Base-by-base conservation (phyloP, 1,140 invertebrate genomes). In the Lepeophtheirus salmonis region DNA sequence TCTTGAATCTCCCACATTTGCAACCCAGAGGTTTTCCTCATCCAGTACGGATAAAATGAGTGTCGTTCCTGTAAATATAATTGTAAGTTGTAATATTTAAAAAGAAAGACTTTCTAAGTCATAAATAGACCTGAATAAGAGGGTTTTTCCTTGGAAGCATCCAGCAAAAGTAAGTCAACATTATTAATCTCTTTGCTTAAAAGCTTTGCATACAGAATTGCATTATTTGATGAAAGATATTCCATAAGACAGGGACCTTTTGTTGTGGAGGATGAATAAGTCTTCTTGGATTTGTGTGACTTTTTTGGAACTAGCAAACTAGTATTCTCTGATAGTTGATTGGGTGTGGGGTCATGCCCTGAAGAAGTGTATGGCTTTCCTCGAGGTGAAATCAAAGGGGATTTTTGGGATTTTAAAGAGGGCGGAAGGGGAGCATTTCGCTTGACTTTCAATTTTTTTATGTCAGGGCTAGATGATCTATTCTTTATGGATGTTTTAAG, bases 1-100 rank as follows among this genome's bases (percentile, higher is more conserved):
- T 65, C 91, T 75, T 0, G 90, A 95, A 71, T 97, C 91, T 6
- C 91, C 91, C 22, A 96, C 89, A 79, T 96, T 96, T 4, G 89
- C 90, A 21, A 96, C 89, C 63, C 87, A 83, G 51, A 97, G 70
- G 22, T 67, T 65, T 64, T 81, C 80, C 23, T 80, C 80, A 70
- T 89, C 83, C 62, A 91, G 71, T 17, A 94, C 70, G 25, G 88
- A 89, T 63, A 96, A 82, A 14, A 97, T 72, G 1, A 87, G 87
- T 56, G 91, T 97, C 17, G 88, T 91, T n/a, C 90, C 82, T 82
- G 66, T 3, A 67, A n/a, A n/a, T n/a, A n/a, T n/a, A n/a, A n/a
- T n/a, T n/a, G n/a, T n/a, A n/a, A n/a, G n/a, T n/a, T n/a, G n/a
- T n/a, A n/a, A n/a, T n/a, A n/a, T n/a, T n/a, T n/a, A n/a, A n/a